Evolutionary conservation across 2,888 invertebrate genomes (phyloP).

Genomic region (Blastobasis lacticolella): DNA sequence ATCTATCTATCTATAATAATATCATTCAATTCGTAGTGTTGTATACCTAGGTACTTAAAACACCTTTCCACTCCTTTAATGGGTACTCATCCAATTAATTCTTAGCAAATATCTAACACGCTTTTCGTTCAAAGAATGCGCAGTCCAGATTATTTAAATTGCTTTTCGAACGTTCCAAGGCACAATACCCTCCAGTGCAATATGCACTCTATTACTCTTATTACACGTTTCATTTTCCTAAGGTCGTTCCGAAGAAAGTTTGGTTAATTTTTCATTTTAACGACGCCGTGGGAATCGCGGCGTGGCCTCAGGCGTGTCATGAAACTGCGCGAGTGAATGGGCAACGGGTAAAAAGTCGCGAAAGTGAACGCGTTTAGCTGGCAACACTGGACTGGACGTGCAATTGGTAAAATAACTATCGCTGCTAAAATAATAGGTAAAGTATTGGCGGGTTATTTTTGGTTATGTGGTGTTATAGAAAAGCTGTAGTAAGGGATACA

Average conservation of each 20-base stretch:
- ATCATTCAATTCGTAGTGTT: too few relatives aligned
- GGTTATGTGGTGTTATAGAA: too few relatives aligned
- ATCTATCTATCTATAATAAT: too few relatives aligned
- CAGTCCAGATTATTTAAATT: slow-evolving; percentile 16
- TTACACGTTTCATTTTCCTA: slow-evolving; percentile 10
- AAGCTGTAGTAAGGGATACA: too few relatives aligned
- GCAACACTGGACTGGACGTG: too few relatives aligned
- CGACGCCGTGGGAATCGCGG: slow-evolving; percentile 72
- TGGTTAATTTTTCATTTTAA: slow-evolving; percentile 29
- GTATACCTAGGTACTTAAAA: too few relatives aligned
- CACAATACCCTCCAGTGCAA: neutral
- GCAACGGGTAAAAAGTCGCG: slow-evolving; percentile 28
- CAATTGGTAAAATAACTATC: too few relatives aligned
- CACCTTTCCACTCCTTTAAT: too few relatives aligned
- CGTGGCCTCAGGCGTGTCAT: slow-evolving; percentile 77
- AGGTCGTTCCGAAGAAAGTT: slow-evolving; percentile 8
- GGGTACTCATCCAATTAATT: neutral
- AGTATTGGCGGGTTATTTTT: too few relatives aligned
- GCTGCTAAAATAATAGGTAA: too few relatives aligned
- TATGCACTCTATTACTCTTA: slow-evolving; percentile 4
- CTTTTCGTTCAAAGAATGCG: slow-evolving; percentile 33
- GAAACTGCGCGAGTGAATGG: slow-evolving; percentile 51
- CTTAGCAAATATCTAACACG: slow-evolving; percentile 28
- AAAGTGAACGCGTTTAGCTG: slow-evolving; percentile 36
- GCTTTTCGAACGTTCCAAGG: slow-evolving; percentile 14